Percentiles rank a stretch among this genome's conserved stretches.
Conservation (phyloP, 2,888 invertebrate genomes). For the Halictus ligatus region DNA sequence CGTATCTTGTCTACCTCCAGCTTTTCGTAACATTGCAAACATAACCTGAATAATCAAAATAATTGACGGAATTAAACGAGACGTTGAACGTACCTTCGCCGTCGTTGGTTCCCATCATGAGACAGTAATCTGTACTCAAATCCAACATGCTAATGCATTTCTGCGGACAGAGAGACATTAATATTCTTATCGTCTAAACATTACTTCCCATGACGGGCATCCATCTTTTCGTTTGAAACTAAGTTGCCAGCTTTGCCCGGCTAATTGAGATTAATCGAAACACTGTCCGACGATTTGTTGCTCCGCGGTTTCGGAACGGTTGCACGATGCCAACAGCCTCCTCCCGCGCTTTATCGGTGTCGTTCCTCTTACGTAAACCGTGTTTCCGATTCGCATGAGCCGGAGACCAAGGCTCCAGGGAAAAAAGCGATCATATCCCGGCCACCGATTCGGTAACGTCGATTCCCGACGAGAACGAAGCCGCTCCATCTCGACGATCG, state of each 20-base stretch:
- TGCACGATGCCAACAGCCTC: conserved; percentile 1
- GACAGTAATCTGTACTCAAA: too few relatives aligned
- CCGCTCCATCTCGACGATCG: not conserved
- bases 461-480: not conserved
- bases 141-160: too few relatives aligned
- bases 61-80: not conserved
- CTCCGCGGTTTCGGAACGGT: not conserved
- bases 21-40: not conserved
- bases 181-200: not conserved
- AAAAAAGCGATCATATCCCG: not conserved
- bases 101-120: not conserved
- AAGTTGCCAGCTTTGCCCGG: not conserved
- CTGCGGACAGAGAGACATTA: too few relatives aligned
- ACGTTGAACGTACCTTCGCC: not conserved
- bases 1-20: not conserved
- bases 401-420: not conserved
- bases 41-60: not conserved
- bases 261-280: not conserved
- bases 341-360: not conserved
- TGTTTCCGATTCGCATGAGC: not conserved
- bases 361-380: not conserved
- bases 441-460: not conserved
- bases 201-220: not conserved
- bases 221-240: not conserved
- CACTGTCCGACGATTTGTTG: not conserved